These are phyloP conservation scores for Dascyllus trimaculatus DNA, from an alignment of 2,113 vertebrate species.

Conservation along the genomic window DNA sequence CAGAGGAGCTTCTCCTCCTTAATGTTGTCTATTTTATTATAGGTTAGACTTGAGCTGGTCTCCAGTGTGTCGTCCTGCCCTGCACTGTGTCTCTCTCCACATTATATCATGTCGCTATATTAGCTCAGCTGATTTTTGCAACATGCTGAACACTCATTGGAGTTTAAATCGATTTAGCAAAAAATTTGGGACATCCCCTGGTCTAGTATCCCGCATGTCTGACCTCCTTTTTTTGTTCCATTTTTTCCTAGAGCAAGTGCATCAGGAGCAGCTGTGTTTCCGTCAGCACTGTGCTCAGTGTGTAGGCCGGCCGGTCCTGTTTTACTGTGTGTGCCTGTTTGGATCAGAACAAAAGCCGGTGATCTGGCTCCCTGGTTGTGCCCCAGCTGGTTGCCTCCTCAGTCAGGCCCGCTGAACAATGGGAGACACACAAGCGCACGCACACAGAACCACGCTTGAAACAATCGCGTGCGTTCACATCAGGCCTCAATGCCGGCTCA, in stretches of 20 bases:
- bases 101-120: neutral
- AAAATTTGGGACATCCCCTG: conserved; percentile 29
- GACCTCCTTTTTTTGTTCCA: conserved; percentile 20
- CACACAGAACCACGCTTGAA: conserved; percentile 32
- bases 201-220: neutral
- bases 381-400: conserved; percentile 76
- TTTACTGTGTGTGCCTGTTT: conserved; percentile 21
- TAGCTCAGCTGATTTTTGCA: neutral
- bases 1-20: conserved; percentile 25
- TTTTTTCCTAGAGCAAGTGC: neutral
- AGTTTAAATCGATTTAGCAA: conserved; percentile 26
- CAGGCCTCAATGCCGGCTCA: conserved; percentile 54
- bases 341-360: conserved; percentile 67
- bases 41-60: conserved; percentile 49
- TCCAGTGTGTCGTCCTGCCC: conserved; percentile 40
- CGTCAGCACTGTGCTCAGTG: neutral
- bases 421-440: conserved; percentile 22
- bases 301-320: neutral
- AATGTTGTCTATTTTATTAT: conserved; percentile 53
- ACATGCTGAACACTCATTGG: conserved; percentile 16
- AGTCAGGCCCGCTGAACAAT: conserved; percentile 69
- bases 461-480: conserved; percentile 56
- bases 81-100: conserved; percentile 56
- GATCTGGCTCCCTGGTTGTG: conserved; percentile 66
- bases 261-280: conserved; percentile 1